Evolutionary conservation across 1,140 invertebrate species (phyloP).

Genomic region (Drosophila carrolli): DNA sequence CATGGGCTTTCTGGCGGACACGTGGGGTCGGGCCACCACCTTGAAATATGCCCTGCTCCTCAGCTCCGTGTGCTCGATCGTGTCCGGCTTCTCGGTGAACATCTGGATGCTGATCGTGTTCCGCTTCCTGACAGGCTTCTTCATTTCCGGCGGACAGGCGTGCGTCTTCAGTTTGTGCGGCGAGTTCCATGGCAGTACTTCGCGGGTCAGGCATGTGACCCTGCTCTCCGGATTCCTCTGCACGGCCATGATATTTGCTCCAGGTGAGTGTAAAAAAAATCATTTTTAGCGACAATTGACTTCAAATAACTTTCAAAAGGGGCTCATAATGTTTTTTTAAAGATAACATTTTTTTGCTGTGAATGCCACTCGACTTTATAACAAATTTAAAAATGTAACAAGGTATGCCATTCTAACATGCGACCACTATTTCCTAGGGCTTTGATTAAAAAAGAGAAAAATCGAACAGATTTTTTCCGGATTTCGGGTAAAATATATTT

Average conservation of each 20-base stretch:
- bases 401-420: no score
- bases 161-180: conserved; percentile 89
- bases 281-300: no score
- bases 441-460: no score
- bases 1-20: conserved; percentile 93
- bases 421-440: no score
- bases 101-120: conserved; percentile 89
- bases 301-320: no score
- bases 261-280: conserved; percentile 84
- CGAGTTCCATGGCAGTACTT: conserved; percentile 87
- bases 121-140: conserved; percentile 90
- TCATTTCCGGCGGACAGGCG: conserved; percentile 88
- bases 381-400: no score
- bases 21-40: conserved; percentile 89
- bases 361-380: no score
- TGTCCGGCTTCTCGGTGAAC: conserved; percentile 89
- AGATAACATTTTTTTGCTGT: no score
- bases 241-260: conserved; percentile 88
- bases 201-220: conserved; percentile 84
- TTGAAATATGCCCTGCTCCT: conserved; percentile 89
- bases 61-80: conserved; percentile 88
- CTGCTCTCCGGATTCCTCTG: conserved; percentile 89
- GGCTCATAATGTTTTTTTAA: no score
- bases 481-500: no score
- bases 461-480: no score